These are phyloP conservation scores for Zophobas morio DNA, from an alignment of 1,140 invertebrate genomes.

Conservation along the genomic window DNA sequence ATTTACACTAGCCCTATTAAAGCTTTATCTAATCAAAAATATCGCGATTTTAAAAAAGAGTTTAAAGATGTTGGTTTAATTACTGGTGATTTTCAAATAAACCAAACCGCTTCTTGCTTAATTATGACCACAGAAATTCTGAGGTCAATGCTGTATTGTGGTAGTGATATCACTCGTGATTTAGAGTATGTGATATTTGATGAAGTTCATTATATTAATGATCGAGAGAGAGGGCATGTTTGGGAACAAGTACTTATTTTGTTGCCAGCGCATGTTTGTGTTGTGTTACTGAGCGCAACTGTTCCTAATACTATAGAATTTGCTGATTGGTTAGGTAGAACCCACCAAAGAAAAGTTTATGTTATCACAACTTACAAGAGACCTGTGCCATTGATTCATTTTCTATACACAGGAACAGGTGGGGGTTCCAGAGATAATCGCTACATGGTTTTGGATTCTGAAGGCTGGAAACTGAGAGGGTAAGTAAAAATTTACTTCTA, in stretches of 20 bases:
- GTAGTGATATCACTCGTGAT: constrained; percentile 94
- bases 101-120: constrained; percentile 92
- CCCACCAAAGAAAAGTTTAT: constrained; percentile 93
- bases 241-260: constrained; percentile 99
- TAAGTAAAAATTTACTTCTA: neutral
- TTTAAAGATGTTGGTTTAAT: constrained; percentile 96
- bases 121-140: constrained; percentile 99
- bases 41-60: constrained; percentile 94
- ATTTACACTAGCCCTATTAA: constrained; percentile 99
- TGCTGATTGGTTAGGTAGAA: constrained; percentile 97
- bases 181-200: constrained; percentile 99
- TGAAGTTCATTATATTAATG: constrained; percentile 99
- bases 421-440: constrained; percentile 51
- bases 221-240: constrained; percentile 97
- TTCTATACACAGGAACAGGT: constrained; percentile 85
- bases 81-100: constrained; percentile 97
- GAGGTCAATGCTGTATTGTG: constrained; percentile 96
- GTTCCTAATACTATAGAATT: constrained; percentile 98
- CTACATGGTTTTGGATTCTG: constrained; percentile 68
- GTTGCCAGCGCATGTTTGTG: constrained; percentile 93
- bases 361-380: constrained; percentile 95
- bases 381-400: constrained; percentile 96
- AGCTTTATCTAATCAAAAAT: constrained; percentile 99
- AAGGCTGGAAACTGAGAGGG: constrained; percentile 73
- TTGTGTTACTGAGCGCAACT: constrained; percentile 98